Evolutionary conservation across 1,140 invertebrate genomes (phyloP), one percentile per base, ranked within the genome.

Genomic region (Idris sp.): DNA sequence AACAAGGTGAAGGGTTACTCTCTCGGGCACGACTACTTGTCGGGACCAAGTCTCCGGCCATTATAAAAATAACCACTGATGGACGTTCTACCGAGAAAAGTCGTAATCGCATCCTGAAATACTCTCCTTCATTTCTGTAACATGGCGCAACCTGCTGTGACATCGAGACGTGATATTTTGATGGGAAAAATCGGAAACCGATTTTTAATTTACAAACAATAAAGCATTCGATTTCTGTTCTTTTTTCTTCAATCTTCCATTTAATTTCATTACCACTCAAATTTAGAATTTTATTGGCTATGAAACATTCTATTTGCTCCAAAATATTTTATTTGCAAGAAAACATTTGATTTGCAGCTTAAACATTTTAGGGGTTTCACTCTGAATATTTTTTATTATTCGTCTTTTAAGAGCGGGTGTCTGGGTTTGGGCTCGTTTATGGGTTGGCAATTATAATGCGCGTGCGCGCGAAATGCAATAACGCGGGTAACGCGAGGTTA

Each of bases 21-120:
- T n/a, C 16, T 79, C 72, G 53, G 44, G 75, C 43, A 54, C 56
- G 48, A 80, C 73, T 74, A 61, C 73, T 69, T 36, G 48, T 40
- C 74, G 76, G 65, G 68, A 77, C 65, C 38, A 54, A 73, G 77
- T 74, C 78, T 75, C 76, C 76, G 77, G 81, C 80, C 80, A 86
- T 87, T 87, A 85, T 84, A 87, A 88, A 87, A 88, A 88, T 88
- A 87, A 87, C 86, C 85, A 82, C 85, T 86, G 86, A 87, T 87
- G 86, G 81, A 86, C 85, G 84, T 82, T 82, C 81, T 87, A 88
- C 86, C 82, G 81, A 87, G 86, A 88, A 88, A 88, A 88, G 86
- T 88, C 86, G 80, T 88, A 88, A 88, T 88, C 84, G 82, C 82
- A 83, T 86, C 85, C 82, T 79, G 54, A 61, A 69, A 61, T 62